A percentile compares a stretch with the other conserved stretches of the same genome.
phyloP scores from a whole-genome alignment of 1,140 invertebrate genomes.

The Physella acuta region DNA sequence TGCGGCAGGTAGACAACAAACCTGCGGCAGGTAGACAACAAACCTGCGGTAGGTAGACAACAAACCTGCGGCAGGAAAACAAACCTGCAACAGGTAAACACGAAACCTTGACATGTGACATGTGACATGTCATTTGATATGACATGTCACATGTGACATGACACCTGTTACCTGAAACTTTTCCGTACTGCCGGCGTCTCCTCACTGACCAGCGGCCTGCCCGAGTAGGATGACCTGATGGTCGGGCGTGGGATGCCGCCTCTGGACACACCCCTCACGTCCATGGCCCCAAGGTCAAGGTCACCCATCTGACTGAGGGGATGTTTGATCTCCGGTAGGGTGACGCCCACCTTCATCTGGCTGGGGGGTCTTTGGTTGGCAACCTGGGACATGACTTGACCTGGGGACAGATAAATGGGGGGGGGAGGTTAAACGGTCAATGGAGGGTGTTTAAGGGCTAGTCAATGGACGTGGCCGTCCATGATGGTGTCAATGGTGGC shows the following conservation, averaged over 20 bases:
- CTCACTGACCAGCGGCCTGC: slow-evolving; percentile 46
- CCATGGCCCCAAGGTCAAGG: slow-evolving; percentile 48
- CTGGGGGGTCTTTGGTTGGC: slow-evolving; percentile 12
- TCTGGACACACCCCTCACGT: slow-evolving; percentile 50
- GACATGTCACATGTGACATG: no score
- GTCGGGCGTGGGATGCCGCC: slow-evolving; percentile 36
- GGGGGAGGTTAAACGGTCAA: not conserved
- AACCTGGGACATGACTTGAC: slow-evolving; percentile 11
- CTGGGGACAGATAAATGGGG: not conserved
- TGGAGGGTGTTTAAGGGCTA: not conserved
- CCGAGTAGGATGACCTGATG: slow-evolving; percentile 30
- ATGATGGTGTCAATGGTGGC: not conserved
- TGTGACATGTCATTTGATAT: no score
- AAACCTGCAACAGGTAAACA: no score
- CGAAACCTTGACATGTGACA: no score
- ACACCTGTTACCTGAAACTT: slow-evolving; percentile 22
- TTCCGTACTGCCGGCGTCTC: slow-evolving; percentile 9
- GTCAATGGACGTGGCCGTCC: not conserved
- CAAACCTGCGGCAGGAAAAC: no score
- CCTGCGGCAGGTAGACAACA: no score
- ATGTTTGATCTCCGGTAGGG: slow-evolving; percentile 27
- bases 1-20: no score
- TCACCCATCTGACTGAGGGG: slow-evolving; percentile 36
- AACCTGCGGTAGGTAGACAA: no score
- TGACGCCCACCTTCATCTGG: slow-evolving; percentile 19